Percentiles rank a stretch among this genome's conserved stretches.
Evolutionary conservation across 1,140 invertebrate species (phyloP).

Genomic region (Zophobas atratus): DNA sequence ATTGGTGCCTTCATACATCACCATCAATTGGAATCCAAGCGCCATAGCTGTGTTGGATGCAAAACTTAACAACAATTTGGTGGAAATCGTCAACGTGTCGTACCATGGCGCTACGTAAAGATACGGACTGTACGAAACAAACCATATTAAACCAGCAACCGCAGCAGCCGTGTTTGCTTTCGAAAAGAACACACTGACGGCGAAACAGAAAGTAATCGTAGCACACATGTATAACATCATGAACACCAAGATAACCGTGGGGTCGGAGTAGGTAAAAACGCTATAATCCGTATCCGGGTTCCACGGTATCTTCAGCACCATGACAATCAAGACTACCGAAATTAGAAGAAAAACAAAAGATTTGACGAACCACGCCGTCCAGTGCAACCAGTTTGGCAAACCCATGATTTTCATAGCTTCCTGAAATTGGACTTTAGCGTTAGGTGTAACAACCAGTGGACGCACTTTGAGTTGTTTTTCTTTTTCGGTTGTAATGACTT

Average conservation of each 20-base stretch:
- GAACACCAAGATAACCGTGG: slow-evolving; percentile 68
- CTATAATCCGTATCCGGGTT: slow-evolving; percentile 57
- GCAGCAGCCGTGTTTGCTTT: slow-evolving; percentile 83
- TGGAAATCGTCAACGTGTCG: slow-evolving; percentile 67
- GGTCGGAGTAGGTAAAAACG: slow-evolving; percentile 59
- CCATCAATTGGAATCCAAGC: slow-evolving; percentile 79
- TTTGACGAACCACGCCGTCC: slow-evolving; percentile 88
- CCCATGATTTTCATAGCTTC: slow-evolving; percentile 77
- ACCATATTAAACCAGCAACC: slow-evolving; percentile 80
- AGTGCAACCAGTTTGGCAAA: slow-evolving; percentile 85
- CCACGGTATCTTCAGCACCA: slow-evolving; percentile 64
- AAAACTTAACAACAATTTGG: slow-evolving; percentile 75
- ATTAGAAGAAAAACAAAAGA: slow-evolving; percentile 80
- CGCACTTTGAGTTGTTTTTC: slow-evolving; percentile 76
- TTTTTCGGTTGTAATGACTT: slow-evolving; percentile 76
- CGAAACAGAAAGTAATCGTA: slow-evolving; percentile 78
- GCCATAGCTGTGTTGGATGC: slow-evolving; percentile 84
- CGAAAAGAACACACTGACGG: slow-evolving; percentile 79
- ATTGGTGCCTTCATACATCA: slow-evolving; percentile 78
- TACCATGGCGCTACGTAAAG: slow-evolving; percentile 78
- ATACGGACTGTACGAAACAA: slow-evolving; percentile 81
- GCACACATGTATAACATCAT: slow-evolving; percentile 73
- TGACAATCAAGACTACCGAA: slow-evolving; percentile 72
- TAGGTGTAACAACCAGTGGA: not conserved
- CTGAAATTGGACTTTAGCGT: slow-evolving; percentile 42